Percentiles rank a stretch among this genome's conserved stretches.
Conservation (phyloP, 2,113 vertebrate species). For the Cryptotis parvus region DNA sequence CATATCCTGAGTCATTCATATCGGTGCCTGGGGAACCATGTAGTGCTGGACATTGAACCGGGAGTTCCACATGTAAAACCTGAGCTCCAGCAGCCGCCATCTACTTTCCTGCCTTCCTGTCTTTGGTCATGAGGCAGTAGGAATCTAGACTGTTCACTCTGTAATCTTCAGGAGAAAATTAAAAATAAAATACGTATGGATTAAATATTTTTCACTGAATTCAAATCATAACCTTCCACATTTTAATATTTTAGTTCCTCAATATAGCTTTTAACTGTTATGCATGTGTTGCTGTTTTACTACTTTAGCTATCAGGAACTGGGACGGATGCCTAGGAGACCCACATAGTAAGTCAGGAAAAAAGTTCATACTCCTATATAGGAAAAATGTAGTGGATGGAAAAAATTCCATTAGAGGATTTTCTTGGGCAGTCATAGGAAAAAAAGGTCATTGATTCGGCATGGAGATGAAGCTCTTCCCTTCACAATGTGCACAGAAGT, state of each 20-base stretch:
- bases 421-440: not conserved
- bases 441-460: not conserved
- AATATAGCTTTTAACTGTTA: not conserved
- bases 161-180: not conserved
- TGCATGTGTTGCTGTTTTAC: not conserved
- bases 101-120: not conserved
- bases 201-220: not conserved
- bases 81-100: too few relatives aligned
- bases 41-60: too few relatives aligned
- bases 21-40: too few relatives aligned
- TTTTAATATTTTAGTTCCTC: not conserved
- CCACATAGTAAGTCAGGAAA: not conserved
- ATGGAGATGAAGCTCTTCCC: not conserved
- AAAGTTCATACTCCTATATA: not conserved
- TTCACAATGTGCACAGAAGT: not conserved
- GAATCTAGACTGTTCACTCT: not conserved
- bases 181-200: not conserved
- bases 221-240: not conserved
- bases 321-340: not conserved
- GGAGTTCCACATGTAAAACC: too few relatives aligned
- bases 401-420: not conserved
- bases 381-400: not conserved
- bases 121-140: not conserved
- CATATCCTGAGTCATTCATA: too few relatives aligned
- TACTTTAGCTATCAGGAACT: not conserved